Percentiles rank a stretch among this genome's conserved stretches.
phyloP scores from a whole-genome alignment of 2,888 invertebrate species.

The Cephus runcator region DNA sequence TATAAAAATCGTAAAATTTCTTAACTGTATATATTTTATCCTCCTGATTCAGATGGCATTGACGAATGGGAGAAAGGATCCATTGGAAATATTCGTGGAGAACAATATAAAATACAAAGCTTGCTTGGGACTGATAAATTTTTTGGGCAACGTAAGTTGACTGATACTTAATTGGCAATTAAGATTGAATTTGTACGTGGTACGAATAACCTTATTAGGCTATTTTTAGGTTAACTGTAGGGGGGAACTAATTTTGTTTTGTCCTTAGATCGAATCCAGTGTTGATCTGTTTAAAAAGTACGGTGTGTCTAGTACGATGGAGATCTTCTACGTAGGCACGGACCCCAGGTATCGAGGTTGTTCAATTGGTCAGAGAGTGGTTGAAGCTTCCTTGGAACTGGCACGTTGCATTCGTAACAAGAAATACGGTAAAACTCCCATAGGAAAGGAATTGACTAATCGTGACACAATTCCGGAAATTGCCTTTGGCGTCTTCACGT shows the following conservation, averaged over 20 bases:
- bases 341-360: constrained; percentile 68
- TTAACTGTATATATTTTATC: background rate
- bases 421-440: constrained; percentile 46
- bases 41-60: constrained; percentile 16
- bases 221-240: background rate
- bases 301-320: constrained; percentile 71
- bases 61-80: constrained; percentile 26
- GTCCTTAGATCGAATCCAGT: constrained; percentile 41
- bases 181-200: background rate
- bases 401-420: constrained; percentile 41
- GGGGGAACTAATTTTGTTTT: background rate
- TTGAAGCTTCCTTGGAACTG: constrained; percentile 68
- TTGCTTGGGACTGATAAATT: constrained; percentile 45
- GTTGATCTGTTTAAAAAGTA: constrained; percentile 70
- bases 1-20: background rate
- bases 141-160: constrained; percentile 47
- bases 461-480: constrained; percentile 64
- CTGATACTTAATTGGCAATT: background rate
- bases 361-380: constrained; percentile 69
- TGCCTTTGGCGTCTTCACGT: constrained; percentile 73
- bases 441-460: background rate
- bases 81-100: constrained; percentile 37
- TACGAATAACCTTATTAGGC: background rate
- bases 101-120: constrained; percentile 42
- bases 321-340: constrained; percentile 76